These are phyloP conservation scores for Dicerorhinus sumatrensis DNA, from an alignment of 2,113 vertebrate genomes.

Conservation along the genomic window DNA sequence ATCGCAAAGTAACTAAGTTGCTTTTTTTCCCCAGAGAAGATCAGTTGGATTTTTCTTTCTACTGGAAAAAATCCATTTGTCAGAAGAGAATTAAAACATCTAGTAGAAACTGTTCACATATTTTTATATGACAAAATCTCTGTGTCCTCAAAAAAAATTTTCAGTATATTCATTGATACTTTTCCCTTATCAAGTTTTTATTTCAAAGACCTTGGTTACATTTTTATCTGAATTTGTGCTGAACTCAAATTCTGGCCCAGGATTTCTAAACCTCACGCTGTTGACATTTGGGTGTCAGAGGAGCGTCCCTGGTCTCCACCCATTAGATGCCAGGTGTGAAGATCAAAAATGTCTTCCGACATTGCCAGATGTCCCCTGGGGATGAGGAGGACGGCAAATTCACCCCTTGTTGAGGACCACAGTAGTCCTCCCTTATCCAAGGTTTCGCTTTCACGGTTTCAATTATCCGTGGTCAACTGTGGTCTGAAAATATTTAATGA, in stretches of 20 bases:
- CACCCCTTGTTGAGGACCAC: rapidly evolving
- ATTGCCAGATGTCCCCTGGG: neutral
- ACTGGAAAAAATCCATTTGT: neutral
- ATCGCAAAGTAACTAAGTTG: neutral
- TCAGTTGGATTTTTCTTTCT: neutral
- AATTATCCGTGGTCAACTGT: too few relatives aligned
- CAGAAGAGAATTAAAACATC: neutral
- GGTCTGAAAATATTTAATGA: too few relatives aligned
- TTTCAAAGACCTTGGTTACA: neutral
- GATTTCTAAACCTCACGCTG: neutral
- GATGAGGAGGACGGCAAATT: neutral
- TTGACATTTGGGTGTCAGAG: rapidly evolving
- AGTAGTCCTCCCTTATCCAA: too few relatives aligned
- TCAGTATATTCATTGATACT: neutral
- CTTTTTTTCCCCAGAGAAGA: neutral
- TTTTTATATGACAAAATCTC: neutral
- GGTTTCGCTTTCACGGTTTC: too few relatives aligned
- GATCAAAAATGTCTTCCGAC: neutral
- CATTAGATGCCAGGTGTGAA: neutral
- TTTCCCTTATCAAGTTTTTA: neutral
- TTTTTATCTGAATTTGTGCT: neutral
- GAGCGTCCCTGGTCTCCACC: neutral
- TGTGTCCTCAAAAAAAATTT: neutral
- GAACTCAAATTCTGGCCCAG: neutral
- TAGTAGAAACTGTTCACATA: neutral